Evolutionary conservation across 2,797 vertebrate genomes (phyloP), one percentile per base, ranked within the genome.

Genomic region (Tadarida brasiliensis): DNA sequence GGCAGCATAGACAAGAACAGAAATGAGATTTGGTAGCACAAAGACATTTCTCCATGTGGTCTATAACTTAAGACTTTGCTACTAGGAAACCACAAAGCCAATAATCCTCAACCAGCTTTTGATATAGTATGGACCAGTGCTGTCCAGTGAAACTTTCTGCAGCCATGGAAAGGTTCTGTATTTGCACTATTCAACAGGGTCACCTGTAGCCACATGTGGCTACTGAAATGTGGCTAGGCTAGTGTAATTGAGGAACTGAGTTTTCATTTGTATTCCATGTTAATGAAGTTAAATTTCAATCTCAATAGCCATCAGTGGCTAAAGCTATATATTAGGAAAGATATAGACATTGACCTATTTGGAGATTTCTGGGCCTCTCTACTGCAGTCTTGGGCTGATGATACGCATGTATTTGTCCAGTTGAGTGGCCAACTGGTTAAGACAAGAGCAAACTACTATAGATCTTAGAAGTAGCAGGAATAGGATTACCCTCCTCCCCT

Each of bases 251-350:
- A 87, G 44, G 76, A 91, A 91, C 19, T 76, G 30, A 73, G 80
- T 57, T 94, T 89, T 88, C 54, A 81, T 88, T 51, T 94, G 68
- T 15, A 59, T 65, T 82, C 65, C 8, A 76, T 51, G 61, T 96
- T 77, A 93, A 81, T 86, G 51, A 88, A 91, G 61, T n/a, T 77
- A 68, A 47, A 73, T 94, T 89, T 83, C 54, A 76, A 76, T 70
- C 14, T 82, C 65, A 86, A 44, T 74, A 91, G 70, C 39, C 59
- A 91, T 14, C 59, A 70, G 47, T 67, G 33, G 56, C 81, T 81
- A 57, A 65, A 56, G 20, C 20, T 83, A 14, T 3, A 11, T 87
- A 83, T 4, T 22, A 93, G 24, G 12, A 15, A n/a, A 20, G 11
- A 33, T 65, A 74, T 1, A 80, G 73, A 80, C 30, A 67, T 0